Evolutionary conservation across 2,113 vertebrate genomes (phyloP).

Genomic region (Aldabrachelys gigantea): DNA sequence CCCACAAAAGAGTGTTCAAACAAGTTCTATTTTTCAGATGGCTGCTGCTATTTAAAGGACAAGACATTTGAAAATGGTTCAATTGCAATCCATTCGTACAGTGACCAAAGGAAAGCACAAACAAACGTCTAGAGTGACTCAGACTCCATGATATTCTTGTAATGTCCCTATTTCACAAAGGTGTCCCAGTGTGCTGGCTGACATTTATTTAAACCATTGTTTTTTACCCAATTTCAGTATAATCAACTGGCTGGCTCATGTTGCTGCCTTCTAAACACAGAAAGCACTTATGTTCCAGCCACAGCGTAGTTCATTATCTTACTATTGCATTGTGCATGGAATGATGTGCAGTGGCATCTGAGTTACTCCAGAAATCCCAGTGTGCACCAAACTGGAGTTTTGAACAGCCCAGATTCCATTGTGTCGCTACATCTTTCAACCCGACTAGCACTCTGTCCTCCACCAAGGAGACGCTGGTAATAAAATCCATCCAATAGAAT

Average conservation of each 20-base stretch:
- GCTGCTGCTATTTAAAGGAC: not conserved
- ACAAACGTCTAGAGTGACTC: not conserved
- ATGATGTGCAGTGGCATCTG: not conserved
- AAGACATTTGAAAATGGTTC: not conserved
- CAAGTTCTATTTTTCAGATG: not conserved
- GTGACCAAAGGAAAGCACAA: not conserved
- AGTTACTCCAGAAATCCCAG: rapidly evolving
- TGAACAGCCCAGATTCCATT: not conserved
- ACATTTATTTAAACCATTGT: not conserved
- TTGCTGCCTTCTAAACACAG: not conserved
- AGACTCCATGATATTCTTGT: not conserved
- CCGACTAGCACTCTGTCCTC: not conserved
- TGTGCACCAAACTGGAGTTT: not conserved
- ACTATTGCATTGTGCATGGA: not conserved
- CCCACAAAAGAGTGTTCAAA: not conserved
- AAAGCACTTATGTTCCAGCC: not conserved
- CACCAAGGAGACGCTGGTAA: not conserved
- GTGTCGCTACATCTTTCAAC: not conserved
- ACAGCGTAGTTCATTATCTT: not conserved
- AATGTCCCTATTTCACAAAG: not conserved
- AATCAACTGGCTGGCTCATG: not conserved
- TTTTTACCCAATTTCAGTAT: conserved; percentile 1
- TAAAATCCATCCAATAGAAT: rapidly evolving
- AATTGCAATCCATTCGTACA: not conserved
- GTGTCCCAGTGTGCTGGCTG: not conserved